Base-by-base conservation (phyloP, 2,797 vertebrate genomes). In the Bovichtus diacanthus region DNA sequence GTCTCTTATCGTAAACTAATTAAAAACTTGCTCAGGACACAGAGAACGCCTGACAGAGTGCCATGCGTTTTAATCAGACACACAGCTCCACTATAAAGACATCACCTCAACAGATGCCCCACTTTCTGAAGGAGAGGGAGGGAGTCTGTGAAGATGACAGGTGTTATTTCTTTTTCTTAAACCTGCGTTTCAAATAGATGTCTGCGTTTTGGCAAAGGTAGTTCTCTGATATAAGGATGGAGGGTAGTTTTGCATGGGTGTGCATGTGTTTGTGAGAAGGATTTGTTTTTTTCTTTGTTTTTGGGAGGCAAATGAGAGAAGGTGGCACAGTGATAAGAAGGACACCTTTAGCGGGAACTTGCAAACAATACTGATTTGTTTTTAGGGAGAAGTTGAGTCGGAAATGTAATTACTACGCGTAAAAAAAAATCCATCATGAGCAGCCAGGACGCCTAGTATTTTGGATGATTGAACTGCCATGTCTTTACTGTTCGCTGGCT, bases 1-100 rank as follows among this genome's bases (percentile, higher is more conserved):
- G 81, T 87, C 74, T 84, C 66, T 87, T 90, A 85, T 88, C 51
- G 38, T 85, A 83, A 90, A 85, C 77, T 91, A 91, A 94, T 94
- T 91, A 92, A 89, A 91, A 90, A 81, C 66, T 87, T 90, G 80
- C 73, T 76, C 76, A 82, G 84, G 78, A 92, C 83, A 74, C 75
- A 47, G 77, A 65, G 60, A 85, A 76, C 6, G 41, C 64, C 86
- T 91, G 87, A 87, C 89, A 83, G 80, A 90, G 79, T 63, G 80
- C 78, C 70, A 86, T 86, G 68, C 55, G 59, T 82, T 93, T 89
- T 86, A 88, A 91, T 93, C 90, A 89, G 88, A 88, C 74, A 68
- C 44, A 29, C 73, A 51, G 81, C 86, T 83, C 66, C 65, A 29
- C 72, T 76, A 87, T 84, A 67, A 87, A 93, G 86, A 89, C 86